phyloP scores from a whole-genome alignment of 2,888 invertebrate genomes.

The Meliscaeva auricollis region DNA sequence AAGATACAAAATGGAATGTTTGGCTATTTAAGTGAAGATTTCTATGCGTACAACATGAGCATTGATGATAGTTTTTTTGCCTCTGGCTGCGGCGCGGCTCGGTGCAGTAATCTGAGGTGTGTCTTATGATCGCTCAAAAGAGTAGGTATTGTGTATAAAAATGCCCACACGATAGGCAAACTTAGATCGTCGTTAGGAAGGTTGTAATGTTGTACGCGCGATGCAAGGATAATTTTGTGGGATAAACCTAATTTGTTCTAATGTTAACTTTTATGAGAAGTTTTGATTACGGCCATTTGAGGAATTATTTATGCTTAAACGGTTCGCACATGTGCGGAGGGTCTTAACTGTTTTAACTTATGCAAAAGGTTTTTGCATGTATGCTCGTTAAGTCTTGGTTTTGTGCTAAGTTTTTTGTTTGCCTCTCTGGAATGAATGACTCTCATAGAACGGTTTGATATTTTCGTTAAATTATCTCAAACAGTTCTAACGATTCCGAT shows the following conservation, averaged over 20 bases:
- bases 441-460: too few relatives aligned
- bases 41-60: constrained; percentile 34
- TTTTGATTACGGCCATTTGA: not conserved
- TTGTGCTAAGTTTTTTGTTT: too few relatives aligned
- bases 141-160: not conserved
- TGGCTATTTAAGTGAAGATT: constrained; percentile 49
- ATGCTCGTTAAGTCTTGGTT: too few relatives aligned
- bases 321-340: not conserved
- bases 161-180: not conserved
- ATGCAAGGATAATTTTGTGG: constrained; percentile 32
- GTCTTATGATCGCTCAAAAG: constrained; percentile 2
- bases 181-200: constrained; percentile 16
- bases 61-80: constrained; percentile 36
- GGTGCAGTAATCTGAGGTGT: not conserved
- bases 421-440: too few relatives aligned
- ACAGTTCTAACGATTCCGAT: too few relatives aligned
- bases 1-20: constrained; percentile 42
- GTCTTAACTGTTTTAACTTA: too few relatives aligned
- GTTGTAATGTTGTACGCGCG: constrained; percentile 12
- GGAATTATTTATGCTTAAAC: not conserved
- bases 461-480: too few relatives aligned
- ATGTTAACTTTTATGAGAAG: constrained; percentile 8
- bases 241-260: constrained; percentile 10
- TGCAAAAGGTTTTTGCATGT: too few relatives aligned
- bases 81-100: not conserved